Evolutionary conservation across 1,140 invertebrate genomes (phyloP).

Genomic region (Hermetia illucens): DNA sequence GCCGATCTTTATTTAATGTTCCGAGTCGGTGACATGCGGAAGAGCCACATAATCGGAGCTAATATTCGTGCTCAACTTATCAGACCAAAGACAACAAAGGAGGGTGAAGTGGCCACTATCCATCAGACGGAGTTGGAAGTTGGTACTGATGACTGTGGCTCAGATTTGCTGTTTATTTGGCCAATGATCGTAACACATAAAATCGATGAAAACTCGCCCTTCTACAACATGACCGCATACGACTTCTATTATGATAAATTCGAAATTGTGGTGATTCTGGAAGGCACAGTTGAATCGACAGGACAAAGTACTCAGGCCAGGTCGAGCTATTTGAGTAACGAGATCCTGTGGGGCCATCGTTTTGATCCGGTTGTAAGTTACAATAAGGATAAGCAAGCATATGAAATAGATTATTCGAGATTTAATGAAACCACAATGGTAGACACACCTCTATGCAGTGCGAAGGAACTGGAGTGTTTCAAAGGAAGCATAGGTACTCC

Average conservation of each 20-base stretch:
- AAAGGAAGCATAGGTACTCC: slow-evolving; percentile 47
- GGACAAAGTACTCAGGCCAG: slow-evolving; percentile 45
- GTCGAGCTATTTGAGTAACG: slow-evolving; percentile 50
- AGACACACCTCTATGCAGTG: slow-evolving; percentile 76
- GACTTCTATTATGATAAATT: slow-evolving; percentile 61
- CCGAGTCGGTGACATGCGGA: slow-evolving; percentile 86
- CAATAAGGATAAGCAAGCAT: slow-evolving; percentile 74
- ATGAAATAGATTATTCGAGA: slow-evolving; percentile 81
- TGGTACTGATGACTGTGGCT: slow-evolving; percentile 58
- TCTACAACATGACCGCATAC: slow-evolving; percentile 65
- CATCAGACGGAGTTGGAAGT: slow-evolving; percentile 57
- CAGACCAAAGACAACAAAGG: slow-evolving; percentile 53
- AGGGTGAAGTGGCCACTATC: slow-evolving; percentile 53
- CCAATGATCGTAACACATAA: slow-evolving; percentile 64
- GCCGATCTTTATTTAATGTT: slow-evolving; percentile 79
- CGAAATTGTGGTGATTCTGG: slow-evolving; percentile 62
- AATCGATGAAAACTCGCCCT: slow-evolving; percentile 56
- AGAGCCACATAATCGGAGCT: slow-evolving; percentile 82
- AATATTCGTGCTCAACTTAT: slow-evolving; percentile 72
- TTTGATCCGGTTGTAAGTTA: slow-evolving; percentile 63
- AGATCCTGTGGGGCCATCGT: slow-evolving; percentile 59
- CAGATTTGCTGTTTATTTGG: slow-evolving; percentile 75
- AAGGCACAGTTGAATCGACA: slow-evolving; percentile 57
- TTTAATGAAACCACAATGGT: slow-evolving; percentile 82
- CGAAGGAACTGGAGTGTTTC: slow-evolving; percentile 60